These are phyloP conservation scores for Aplodontia rufa DNA, from an alignment of 2,113 vertebrate species.

Conservation along the genomic window DNA sequence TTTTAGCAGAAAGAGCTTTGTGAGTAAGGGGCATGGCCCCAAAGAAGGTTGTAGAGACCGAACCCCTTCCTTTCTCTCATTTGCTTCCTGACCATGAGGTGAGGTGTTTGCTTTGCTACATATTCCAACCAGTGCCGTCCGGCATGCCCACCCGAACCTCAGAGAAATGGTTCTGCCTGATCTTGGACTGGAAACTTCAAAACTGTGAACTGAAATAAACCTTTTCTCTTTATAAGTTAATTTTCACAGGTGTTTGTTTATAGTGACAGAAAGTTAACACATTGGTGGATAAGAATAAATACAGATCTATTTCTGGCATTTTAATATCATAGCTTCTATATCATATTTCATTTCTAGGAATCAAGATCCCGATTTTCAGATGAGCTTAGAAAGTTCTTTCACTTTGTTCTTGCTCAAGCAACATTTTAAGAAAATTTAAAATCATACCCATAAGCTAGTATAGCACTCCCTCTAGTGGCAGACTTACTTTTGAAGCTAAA, in stretches of 20 bases:
- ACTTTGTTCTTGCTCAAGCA: not conserved
- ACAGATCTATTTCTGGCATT: not conserved
- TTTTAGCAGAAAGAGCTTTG: not conserved
- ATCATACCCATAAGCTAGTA: constrained; percentile 55
- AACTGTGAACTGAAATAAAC: not conserved
- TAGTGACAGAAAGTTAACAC: not conserved
- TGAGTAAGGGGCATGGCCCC: no score
- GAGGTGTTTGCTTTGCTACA: no score
- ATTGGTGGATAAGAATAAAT: not conserved
- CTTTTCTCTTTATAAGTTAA: not conserved
- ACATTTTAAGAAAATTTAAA: not conserved
- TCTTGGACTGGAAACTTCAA: not conserved
- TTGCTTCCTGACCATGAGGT: not conserved
- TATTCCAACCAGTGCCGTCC: not conserved
- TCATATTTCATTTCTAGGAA: not conserved
- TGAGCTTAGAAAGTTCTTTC: not conserved
- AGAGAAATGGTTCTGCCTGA: not conserved
- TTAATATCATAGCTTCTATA: not conserved
- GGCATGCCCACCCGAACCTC: no score
- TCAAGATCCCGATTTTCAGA: not conserved
- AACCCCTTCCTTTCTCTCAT: no score
- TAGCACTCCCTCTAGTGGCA: constrained; percentile 83
- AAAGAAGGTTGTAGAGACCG: not conserved
- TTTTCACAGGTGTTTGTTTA: not conserved
- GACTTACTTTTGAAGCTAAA: not conserved